Evolutionary conservation across 2,888 invertebrate species (phyloP), one percentile per base, ranked within the genome.

Genomic region (Enchytraeus crypticus): DNA sequence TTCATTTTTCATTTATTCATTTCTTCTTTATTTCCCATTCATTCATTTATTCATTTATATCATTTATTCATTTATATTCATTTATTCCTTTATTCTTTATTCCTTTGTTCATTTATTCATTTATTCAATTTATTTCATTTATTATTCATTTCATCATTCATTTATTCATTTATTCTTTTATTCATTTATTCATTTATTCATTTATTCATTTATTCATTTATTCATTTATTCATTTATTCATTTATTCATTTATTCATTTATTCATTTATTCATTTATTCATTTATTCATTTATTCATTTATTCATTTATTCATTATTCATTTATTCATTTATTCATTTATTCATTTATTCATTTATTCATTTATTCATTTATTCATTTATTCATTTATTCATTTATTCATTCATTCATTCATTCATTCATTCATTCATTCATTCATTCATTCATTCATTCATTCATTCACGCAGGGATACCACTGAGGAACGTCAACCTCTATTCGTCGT

Each of bases 401-500:
- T n/a, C n/a, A n/a, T n/a, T 11, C n/a, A 14, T 43, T 14, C n/a
- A 11, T 14, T n/a, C n/a, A n/a, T 14, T n/a, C n/a, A 14, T n/a
- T n/a, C n/a, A n/a, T n/a, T n/a, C n/a, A n/a, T n/a, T n/a, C n/a
- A n/a, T n/a, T n/a, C n/a, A n/a, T n/a, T n/a, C n/a, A n/a, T n/a
- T n/a, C n/a, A n/a, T n/a, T n/a, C n/a, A n/a, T n/a, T n/a, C n/a
- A n/a, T n/a, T n/a, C n/a, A n/a, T n/a, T n/a, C n/a, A n/a, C 4
- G 46, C 77, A 78, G 85, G 84, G 0, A 80, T 95, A n/a, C 80
- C 87, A 46, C 83, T 97, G 29, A 83, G 85, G 58, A 86, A 87
- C 66, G 85, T 99, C 8, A 92, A 92, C 0, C 87, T 89, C 71
- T 98, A 99, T 79, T 96, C 96, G 0, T 92, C 96, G 0, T 99